Evolutionary conservation across 30 jellyfish, hydroid and myxozoan genomes (phyloP), one percentile per base, ranked within the genome.

Genomic region (Aurelia aurita complex sp. Pacific): DNA sequence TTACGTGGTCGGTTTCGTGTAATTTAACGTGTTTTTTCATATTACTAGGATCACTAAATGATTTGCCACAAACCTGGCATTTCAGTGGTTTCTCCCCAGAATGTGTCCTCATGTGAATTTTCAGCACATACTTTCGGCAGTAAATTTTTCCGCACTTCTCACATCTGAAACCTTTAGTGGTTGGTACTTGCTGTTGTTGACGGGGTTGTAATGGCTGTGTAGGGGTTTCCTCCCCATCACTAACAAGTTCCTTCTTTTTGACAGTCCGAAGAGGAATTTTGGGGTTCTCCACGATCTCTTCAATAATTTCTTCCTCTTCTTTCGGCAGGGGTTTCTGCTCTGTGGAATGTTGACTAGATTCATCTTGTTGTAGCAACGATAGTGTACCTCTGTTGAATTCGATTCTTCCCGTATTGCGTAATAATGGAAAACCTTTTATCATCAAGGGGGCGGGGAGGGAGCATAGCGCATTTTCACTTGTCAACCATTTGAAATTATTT

Each of bases 21-120:
- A 94, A 62, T 81, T 89, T 94, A 14, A 89, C 94, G 76, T 94
- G 99, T 36, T 94, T 94, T 69, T 94, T 94, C 99, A 94, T 94
- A 89, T 94, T 94, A 70, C 99, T 94, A 67, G 99, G 99, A 65
- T 94, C 99, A 81, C 99, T 94, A 86, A 94, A 94, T 8, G 96
- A 89, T 64, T 94, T 94, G 16, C 99, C 99, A 78, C 99, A 94
- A 38, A 88, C 95, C 72, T 84, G 83, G 68, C 99, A 94, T 68
- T 77, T 81, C 43, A 94, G 71, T 67, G 99, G 99, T 60, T 94
- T 94, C 60, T 94, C 99, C 54, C 99, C 99, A 13, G 97, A 80
- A 53, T 94, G 99, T 61, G 96, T 84, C 55, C 99, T 82, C 97
- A 85, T 88, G 88, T 94, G 99, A 17, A 94, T 94, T 78, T 94